Evolutionary conservation across 2,888 invertebrate species (phyloP).

Genomic region (Andrena minutula): DNA sequence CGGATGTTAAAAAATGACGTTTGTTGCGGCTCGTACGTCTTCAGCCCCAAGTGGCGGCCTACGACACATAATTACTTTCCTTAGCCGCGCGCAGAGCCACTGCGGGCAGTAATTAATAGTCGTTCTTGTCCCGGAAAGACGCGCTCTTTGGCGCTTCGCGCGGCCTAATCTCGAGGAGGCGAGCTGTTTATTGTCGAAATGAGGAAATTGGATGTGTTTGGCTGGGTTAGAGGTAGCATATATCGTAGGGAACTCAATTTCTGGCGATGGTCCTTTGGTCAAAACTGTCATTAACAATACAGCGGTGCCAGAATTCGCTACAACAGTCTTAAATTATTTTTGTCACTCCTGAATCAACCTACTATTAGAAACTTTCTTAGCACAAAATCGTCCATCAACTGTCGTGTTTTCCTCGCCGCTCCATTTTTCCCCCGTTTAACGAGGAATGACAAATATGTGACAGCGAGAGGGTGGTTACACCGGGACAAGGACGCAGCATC

Average conservation of each 20-base stretch:
- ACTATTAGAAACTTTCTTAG: no score
- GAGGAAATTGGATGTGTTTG: background rate
- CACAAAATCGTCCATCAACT: no score
- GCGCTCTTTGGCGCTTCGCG: slow-evolving; percentile 45
- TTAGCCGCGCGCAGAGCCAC: slow-evolving; percentile 48
- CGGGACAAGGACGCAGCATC: background rate
- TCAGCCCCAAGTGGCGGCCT: slow-evolving; percentile 51
- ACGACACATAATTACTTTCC: slow-evolving; percentile 68
- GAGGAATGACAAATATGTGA: background rate
- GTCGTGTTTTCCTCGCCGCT: no score
- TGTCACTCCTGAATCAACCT: no score
- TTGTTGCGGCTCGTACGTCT: slow-evolving; percentile 55
- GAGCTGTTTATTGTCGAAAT: background rate
- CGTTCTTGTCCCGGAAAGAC: slow-evolving; percentile 51
- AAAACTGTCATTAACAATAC: no score
- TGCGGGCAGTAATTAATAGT: slow-evolving; percentile 68
- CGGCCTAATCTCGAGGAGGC: slow-evolving; percentile 33
- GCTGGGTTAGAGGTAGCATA: background rate
- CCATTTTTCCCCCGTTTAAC: slow-evolving; percentile 4
- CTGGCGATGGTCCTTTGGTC: no score
- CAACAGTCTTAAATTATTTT: no score
- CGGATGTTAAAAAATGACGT: slow-evolving; percentile 50
- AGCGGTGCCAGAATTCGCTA: no score
- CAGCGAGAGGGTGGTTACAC: background rate
- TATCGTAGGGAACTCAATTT: slow-evolving; percentile 25